Percentiles rank a stretch among this genome's conserved stretches.
phyloP scores from a whole-genome alignment of 2,888 invertebrate genomes.

The Plusia festucae region DNA sequence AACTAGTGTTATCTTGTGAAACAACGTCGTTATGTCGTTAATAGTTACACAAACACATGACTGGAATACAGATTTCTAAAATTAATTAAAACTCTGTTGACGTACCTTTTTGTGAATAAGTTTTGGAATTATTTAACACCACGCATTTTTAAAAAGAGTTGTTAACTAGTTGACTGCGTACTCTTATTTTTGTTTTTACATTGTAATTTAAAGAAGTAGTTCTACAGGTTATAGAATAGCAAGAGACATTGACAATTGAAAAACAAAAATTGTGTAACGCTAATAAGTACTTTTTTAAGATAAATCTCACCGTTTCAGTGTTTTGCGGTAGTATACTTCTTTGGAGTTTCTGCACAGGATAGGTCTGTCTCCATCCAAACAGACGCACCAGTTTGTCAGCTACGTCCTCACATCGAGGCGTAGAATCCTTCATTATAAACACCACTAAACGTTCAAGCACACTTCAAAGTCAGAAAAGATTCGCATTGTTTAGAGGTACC shows the following conservation, averaged over 20 bases:
- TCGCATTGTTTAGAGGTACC: conserved; percentile 36
- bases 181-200: too few relatives aligned
- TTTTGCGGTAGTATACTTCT: conserved; percentile 88
- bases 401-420: conserved; percentile 93
- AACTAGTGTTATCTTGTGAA: conserved; percentile 19
- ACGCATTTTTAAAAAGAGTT: not conserved
- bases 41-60: not conserved
- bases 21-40: conserved; percentile 20
- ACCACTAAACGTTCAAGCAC: conserved; percentile 53
- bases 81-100: not conserved
- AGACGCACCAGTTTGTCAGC: conserved; percentile 93
- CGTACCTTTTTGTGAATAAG: not conserved
- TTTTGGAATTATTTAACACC: not conserved
- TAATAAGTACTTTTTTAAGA: too few relatives aligned
- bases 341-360: conserved; percentile 94
- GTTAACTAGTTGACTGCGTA: not conserved
- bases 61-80: not conserved
- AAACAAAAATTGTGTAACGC: too few relatives aligned
- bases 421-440: conserved; percentile 89
- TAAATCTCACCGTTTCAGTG: conserved; percentile 46
- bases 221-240: too few relatives aligned
- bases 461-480: conserved; percentile 37
- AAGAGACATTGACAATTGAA: too few relatives aligned
- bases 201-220: too few relatives aligned
- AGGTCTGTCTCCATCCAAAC: conserved; percentile 94